These are phyloP conservation scores for Oscarella lobularis DNA, from an alignment of 37 sponge, comb jelly and placozoan species.

Conservation along the genomic window DNA sequence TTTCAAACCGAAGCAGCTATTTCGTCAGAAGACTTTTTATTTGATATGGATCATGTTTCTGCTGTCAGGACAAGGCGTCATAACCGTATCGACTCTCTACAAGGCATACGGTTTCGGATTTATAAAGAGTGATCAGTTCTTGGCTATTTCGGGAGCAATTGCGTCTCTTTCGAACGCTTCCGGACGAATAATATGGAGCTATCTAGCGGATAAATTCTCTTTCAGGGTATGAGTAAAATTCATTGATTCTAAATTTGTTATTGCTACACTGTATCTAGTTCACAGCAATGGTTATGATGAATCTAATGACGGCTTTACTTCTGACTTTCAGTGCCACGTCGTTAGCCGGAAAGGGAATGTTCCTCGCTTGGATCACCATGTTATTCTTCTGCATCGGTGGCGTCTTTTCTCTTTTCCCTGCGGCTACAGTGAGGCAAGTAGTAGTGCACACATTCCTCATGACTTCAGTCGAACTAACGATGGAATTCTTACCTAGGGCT, in stretches of 20 bases:
- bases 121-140: constrained; percentile 41
- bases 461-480: background rate
- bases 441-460: background rate
- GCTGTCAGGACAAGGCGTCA: constrained; percentile 21
- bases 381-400: constrained; percentile 89
- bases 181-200: constrained; percentile 67
- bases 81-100: constrained; percentile 35
- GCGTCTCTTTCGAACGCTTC: constrained; percentile 40
- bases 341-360: constrained; percentile 13
- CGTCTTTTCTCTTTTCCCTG: constrained; percentile 50
- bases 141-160: constrained; percentile 35
- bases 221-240: constrained; percentile 24
- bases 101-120: constrained; percentile 41
- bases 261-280: background rate
- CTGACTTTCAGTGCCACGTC: background rate
- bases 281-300: background rate
- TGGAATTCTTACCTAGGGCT: background rate
- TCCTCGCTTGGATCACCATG: constrained; percentile 44
- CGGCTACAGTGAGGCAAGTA: constrained; percentile 30
- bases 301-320: background rate
- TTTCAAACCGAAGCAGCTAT: constrained; percentile 47
- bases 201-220: constrained; percentile 35
- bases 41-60: constrained; percentile 62
- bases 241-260: background rate
- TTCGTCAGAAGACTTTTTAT: constrained; percentile 51